Evolutionary conservation across 2,888 invertebrate species (phyloP).

Genomic region (Laothoe populi): DNA sequence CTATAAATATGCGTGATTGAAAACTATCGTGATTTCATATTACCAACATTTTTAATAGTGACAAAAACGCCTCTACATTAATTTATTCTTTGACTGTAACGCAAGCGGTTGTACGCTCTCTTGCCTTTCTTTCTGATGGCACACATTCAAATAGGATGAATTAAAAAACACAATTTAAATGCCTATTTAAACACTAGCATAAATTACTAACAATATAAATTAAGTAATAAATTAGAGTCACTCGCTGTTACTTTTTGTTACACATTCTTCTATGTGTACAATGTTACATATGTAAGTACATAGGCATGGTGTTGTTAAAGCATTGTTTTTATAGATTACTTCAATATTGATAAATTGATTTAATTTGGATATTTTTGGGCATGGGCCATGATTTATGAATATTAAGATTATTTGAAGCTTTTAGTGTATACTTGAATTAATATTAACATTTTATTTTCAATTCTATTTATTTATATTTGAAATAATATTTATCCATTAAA

Average conservation of each 20-base stretch:
- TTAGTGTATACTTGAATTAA: too few relatives aligned
- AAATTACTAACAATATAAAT: slow-evolving; percentile 41
- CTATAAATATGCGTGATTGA: too few relatives aligned
- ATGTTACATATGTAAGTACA: slow-evolving; percentile 7
- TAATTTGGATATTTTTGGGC: not conserved
- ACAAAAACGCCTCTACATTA: slow-evolving; percentile 42
- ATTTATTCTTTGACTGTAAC: slow-evolving; percentile 55
- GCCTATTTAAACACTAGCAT: slow-evolving; percentile 44
- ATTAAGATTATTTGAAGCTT: not conserved
- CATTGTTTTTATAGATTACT: not conserved
- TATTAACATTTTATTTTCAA: not conserved
- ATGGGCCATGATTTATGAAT: not conserved
- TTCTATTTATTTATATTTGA: not conserved
- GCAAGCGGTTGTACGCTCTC: slow-evolving; percentile 48
- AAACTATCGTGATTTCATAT: too few relatives aligned
- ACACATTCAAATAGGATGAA: slow-evolving; percentile 48
- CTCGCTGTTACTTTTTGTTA: slow-evolving; percentile 27
- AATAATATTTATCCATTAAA: too few relatives aligned
- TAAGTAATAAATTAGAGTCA: slow-evolving; percentile 34
- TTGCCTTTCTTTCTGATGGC: slow-evolving; percentile 49
- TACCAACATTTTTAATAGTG: too few relatives aligned
- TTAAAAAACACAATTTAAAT: slow-evolving; percentile 46
- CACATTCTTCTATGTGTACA: not conserved
- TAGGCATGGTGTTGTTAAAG: not conserved
- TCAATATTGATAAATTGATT: not conserved